These are phyloP conservation scores for Sesia bembeciformis DNA, from an alignment of 2,888 invertebrate genomes.

Conservation along the genomic window DNA sequence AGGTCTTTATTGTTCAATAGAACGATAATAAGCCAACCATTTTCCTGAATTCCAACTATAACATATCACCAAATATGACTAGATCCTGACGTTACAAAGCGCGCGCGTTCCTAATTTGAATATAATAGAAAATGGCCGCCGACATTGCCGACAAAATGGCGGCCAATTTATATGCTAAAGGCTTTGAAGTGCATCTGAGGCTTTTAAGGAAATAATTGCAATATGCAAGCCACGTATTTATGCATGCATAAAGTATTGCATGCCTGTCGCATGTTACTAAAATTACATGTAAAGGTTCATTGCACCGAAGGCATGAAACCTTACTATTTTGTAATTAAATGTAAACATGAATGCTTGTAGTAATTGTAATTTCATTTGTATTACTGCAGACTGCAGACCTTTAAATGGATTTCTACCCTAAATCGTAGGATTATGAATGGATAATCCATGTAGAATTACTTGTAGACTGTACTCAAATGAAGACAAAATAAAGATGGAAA, in stretches of 20 bases:
- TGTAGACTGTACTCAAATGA: too few relatives aligned
- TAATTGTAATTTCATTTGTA: too few relatives aligned
- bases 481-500: too few relatives aligned
- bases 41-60: not conserved
- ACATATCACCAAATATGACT: constrained; percentile 12
- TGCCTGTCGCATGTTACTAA: not conserved
- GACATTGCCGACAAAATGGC: constrained; percentile 30
- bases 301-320: not conserved
- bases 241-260: not conserved
- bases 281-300: not conserved
- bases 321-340: not conserved
- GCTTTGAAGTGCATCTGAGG: constrained; percentile 27
- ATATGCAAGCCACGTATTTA: constrained; percentile 7
- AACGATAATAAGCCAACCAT: too few relatives aligned
- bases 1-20: too few relatives aligned
- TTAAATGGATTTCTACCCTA: too few relatives aligned
- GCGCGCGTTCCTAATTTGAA: constrained; percentile 43
- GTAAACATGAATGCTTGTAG: not conserved
- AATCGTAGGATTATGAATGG: too few relatives aligned
- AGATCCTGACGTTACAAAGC: not conserved
- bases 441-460: too few relatives aligned
- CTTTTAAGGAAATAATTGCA: constrained; percentile 29
- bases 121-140: constrained; percentile 52
- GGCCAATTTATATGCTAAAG: constrained; percentile 48
- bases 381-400: too few relatives aligned